phyloP scores from a whole-genome alignment of 2,113 vertebrate genomes.

The Lontra canadensis region DNA sequence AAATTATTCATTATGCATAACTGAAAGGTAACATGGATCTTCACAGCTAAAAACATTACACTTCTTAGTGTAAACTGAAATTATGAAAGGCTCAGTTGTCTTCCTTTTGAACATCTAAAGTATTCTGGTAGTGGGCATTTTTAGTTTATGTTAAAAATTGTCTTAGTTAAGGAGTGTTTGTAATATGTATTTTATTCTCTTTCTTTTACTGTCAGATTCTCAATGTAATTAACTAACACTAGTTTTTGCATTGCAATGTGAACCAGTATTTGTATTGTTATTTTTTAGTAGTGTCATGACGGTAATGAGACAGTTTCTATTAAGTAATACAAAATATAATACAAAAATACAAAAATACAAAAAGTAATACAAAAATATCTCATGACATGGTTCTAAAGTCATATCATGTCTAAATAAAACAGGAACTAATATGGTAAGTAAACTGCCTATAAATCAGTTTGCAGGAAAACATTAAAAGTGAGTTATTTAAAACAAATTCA shows the following conservation, averaged over 20 bases:
- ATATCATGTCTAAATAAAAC: neutral
- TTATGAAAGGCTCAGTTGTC: neutral
- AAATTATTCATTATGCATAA: neutral
- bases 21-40: neutral
- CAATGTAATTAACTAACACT: neutral
- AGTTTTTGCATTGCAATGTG: neutral
- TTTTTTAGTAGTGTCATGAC: neutral
- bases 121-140: neutral
- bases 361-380: neutral
- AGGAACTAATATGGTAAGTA: neutral
- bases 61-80: neutral
- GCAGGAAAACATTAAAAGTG: neutral
- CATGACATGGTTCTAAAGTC: neutral
- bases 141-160: constrained; percentile 10
- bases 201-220: neutral
- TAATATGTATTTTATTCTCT: neutral
- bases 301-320: neutral
- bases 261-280: neutral
- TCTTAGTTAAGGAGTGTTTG: neutral
- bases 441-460: neutral
- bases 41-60: neutral
- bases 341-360: no score
- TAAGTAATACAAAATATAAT: neutral
- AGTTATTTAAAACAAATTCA: neutral
- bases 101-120: neutral